phyloP scores from a whole-genome alignment of 2,888 invertebrate species.

The Galeruca laticollis region DNA sequence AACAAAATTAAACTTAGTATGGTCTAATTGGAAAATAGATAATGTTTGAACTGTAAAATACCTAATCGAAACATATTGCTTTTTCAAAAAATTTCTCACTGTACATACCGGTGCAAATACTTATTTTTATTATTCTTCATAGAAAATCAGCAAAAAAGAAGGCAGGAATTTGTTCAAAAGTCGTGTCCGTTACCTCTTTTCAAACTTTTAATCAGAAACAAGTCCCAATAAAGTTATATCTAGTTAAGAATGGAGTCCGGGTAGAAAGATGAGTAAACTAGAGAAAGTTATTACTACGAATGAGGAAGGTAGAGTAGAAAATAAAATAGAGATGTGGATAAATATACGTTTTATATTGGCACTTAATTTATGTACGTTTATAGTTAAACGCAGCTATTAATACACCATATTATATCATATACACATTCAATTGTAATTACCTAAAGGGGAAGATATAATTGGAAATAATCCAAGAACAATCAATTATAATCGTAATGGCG shows the following conservation, averaged over 20 bases:
- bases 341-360: not conserved
- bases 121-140: not conserved
- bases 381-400: not conserved
- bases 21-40: conserved; percentile 6
- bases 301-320: conserved; percentile 33
- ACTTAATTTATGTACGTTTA: not conserved
- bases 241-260: conserved; percentile 3
- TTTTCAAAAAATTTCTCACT: not conserved
- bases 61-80: conserved; percentile 5
- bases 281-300: conserved; percentile 12
- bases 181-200: not conserved
- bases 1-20: not conserved
- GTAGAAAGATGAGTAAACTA: not conserved
- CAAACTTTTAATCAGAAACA: not conserved
- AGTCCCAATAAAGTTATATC: not conserved
- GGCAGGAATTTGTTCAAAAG: not conserved
- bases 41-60: not conserved
- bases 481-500: too few species aligned
- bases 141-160: not conserved
- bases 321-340: conserved; percentile 16
- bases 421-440: too few species aligned
- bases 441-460: too few species aligned
- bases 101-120: not conserved
- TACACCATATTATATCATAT: too few species aligned
- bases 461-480: too few species aligned